Evolutionary conservation across 2,113 vertebrate genomes (phyloP).

Genomic region (Scophthalmus maximus): DNA sequence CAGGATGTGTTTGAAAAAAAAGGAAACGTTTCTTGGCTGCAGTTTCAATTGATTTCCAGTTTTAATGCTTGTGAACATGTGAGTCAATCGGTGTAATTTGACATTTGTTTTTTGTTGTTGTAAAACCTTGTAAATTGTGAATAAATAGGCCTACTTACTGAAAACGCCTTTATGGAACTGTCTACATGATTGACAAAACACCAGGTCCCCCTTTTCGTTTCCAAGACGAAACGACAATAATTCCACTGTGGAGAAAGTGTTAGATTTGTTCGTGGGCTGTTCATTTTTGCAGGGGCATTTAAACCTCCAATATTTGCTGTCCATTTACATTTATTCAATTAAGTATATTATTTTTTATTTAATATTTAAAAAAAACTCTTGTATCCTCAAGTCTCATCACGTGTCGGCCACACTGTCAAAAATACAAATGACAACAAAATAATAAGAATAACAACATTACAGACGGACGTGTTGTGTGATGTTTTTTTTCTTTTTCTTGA

Average conservation of each 20-base stretch:
- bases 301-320: too few species aligned
- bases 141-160: constrained; percentile 87
- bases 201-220: constrained; percentile 77
- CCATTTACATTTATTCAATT: not conserved
- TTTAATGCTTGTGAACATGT: constrained; percentile 87
- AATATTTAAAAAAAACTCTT: not conserved
- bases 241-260: constrained; percentile 6
- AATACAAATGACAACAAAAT: constrained; percentile 1
- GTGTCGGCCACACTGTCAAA: not conserved
- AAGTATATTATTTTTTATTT: not conserved
- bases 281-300: constrained; percentile 4
- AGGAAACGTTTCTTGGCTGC: constrained; percentile 83
- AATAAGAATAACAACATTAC: not conserved
- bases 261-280: constrained; percentile 6
- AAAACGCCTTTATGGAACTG: constrained; percentile 78
- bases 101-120: constrained; percentile 86
- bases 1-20: constrained; percentile 45
- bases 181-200: constrained; percentile 89
- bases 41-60: constrained; percentile 74
- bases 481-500: not conserved
- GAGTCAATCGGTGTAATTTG: constrained; percentile 84
- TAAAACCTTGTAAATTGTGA: constrained; percentile 94
- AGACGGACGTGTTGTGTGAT: not conserved
- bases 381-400: not conserved
- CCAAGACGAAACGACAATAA: constrained; percentile 72